Evolutionary conservation across 2,113 vertebrate genomes (phyloP).

Genomic region (Cathartes aura): DNA sequence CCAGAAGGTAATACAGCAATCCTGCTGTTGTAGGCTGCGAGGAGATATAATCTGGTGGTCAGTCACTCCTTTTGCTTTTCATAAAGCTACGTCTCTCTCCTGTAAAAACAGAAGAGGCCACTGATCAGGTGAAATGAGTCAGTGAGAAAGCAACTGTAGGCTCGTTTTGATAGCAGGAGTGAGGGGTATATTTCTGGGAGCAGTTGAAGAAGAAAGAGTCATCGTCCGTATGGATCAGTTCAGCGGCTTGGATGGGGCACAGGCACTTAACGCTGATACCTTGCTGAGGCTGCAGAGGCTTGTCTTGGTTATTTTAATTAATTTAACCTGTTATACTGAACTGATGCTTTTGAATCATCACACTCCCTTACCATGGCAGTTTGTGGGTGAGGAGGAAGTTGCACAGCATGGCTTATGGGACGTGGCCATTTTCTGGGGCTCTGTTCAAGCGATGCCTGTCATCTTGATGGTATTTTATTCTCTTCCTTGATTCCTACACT

Average conservation of each 20-base stretch:
- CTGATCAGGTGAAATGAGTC: not conserved
- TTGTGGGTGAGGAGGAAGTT: not conserved
- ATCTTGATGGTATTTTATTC: not conserved
- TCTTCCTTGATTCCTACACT: not conserved
- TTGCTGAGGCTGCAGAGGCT: not conserved
- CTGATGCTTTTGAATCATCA: not conserved
- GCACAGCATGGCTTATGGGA: not conserved
- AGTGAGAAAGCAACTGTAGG: not conserved
- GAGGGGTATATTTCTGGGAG: not conserved
- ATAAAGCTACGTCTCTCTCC: not conserved
- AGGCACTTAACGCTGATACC: not conserved
- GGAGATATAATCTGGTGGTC: not conserved
- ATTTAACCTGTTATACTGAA: not conserved
- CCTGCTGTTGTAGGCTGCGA: not conserved
- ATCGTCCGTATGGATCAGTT: not conserved
- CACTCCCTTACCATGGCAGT: not conserved
- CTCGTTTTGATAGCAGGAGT: not conserved
- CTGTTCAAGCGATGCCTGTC: not conserved
- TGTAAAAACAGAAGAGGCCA: not conserved
- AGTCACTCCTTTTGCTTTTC: not conserved
- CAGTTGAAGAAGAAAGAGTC: not conserved
- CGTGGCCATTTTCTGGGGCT: not conserved
- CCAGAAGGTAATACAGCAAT: not conserved
- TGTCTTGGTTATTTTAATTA: not conserved
- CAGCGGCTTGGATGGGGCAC: not conserved